phyloP scores from a whole-genome alignment of 1,140 invertebrate genomes.

The Euwallacea similis region DNA sequence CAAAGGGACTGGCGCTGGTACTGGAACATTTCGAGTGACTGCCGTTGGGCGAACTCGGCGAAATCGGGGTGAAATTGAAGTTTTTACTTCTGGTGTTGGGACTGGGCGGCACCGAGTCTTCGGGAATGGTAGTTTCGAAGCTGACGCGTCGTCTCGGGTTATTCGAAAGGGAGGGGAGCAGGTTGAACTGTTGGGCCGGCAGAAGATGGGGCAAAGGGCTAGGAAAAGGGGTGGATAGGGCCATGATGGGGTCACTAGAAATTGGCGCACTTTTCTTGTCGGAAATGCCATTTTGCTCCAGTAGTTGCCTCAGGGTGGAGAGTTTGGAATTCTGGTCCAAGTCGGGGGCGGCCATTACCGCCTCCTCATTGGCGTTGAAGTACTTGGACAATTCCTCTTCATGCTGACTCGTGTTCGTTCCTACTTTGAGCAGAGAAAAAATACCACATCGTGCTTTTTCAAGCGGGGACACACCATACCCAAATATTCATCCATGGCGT shows the following conservation, averaged over 20 bases:
- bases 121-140: conserved; percentile 60
- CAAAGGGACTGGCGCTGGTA: conserved; percentile 75
- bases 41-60: conserved; percentile 64
- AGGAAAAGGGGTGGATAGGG: neutral
- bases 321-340: conserved; percentile 60
- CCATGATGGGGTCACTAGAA: neutral
- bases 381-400: conserved; percentile 79
- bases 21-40: conserved; percentile 59
- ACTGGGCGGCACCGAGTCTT: conserved; percentile 58
- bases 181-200: neutral
- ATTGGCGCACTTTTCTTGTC: conserved; percentile 35
- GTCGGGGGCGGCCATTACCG: conserved; percentile 24
- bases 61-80: conserved; percentile 73
- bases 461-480: conserved; percentile 35
- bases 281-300: conserved; percentile 60
- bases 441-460: neutral
- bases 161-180: conserved; percentile 6
- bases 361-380: conserved; percentile 56
- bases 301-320: conserved; percentile 69
- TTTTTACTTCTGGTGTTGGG: conserved; percentile 67
- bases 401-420: conserved; percentile 75
- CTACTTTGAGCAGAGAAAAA: conserved; percentile 40
- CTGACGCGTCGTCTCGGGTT: conserved; percentile 60
- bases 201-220: conserved; percentile 3
- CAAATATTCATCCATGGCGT: conserved; percentile 77